Evolutionary conservation across 2,888 invertebrate species (phyloP).

Genomic region (Alentia gelatinosa): DNA sequence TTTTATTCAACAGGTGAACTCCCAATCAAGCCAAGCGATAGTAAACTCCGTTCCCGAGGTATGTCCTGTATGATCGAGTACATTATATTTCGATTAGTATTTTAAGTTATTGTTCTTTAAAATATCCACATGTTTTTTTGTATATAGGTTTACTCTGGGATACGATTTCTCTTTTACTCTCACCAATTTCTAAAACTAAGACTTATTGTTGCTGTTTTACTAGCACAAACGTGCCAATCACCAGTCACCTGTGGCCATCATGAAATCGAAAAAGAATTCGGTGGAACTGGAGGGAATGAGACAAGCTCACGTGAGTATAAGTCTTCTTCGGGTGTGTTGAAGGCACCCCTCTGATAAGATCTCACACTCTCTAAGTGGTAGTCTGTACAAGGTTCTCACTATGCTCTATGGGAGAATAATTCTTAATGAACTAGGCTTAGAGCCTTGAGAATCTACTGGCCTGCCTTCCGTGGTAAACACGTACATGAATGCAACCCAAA

Average conservation of each 20-base stretch:
- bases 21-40: conserved; percentile 60
- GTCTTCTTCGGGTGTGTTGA: too few relatives aligned
- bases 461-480: too few relatives aligned
- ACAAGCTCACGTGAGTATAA: conserved; percentile 79
- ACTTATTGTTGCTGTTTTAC: too few relatives aligned
- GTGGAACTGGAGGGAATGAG: conserved; percentile 91
- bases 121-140: not conserved
- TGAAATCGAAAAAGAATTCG: conserved; percentile 80
- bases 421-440: too few relatives aligned
- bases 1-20: conserved; percentile 62
- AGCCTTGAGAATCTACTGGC: too few relatives aligned
- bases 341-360: too few relatives aligned
- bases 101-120: too few relatives aligned
- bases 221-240: conserved; percentile 57
- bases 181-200: too few relatives aligned
- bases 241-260: conserved; percentile 60
- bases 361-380: too few relatives aligned
- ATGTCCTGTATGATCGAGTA: not conserved
- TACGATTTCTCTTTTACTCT: not conserved
- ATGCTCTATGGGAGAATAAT: too few relatives aligned
- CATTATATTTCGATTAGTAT: not conserved
- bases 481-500: too few relatives aligned
- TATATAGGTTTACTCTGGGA: not conserved
- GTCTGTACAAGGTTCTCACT: too few relatives aligned
- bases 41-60: conserved; percentile 63